These are phyloP conservation scores for Epistrophe grossulariae DNA, from an alignment of 2,888 invertebrate species.

Conservation along the genomic window DNA sequence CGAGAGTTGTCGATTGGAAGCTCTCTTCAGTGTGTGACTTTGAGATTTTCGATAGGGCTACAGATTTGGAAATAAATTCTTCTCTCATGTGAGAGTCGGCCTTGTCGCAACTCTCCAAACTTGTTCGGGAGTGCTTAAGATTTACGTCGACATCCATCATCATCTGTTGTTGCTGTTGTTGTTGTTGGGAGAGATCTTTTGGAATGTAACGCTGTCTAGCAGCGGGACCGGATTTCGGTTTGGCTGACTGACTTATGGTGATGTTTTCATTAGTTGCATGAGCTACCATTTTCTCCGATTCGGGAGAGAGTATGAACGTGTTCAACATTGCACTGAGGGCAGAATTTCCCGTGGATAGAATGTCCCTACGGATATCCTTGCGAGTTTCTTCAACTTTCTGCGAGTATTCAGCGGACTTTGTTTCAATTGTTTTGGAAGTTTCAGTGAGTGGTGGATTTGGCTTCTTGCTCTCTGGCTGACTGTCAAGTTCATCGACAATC, in stretches of 20 bases:
- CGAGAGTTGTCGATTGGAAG: constrained; percentile 81
- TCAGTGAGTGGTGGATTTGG: constrained; percentile 35
- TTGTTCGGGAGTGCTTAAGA: constrained; percentile 35
- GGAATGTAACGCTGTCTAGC: constrained; percentile 86
- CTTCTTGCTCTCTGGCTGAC: constrained; percentile 66
- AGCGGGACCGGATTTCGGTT: constrained; percentile 84
- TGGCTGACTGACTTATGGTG: constrained; percentile 79
- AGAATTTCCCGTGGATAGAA: constrained; percentile 85
- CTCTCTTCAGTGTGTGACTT: constrained; percentile 79
- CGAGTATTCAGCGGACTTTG: constrained; percentile 77
- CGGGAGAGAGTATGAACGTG: constrained; percentile 77
- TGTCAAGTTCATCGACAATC: constrained; percentile 72
- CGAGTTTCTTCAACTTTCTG: constrained; percentile 80
- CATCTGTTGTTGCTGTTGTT: constrained; percentile 64
- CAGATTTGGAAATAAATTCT: constrained; percentile 31
- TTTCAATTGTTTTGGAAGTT: constrained; percentile 42
- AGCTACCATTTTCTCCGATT: constrained; percentile 82
- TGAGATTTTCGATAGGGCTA: constrained; percentile 75
- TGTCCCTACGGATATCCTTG: constrained; percentile 83
- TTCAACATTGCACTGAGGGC: constrained; percentile 82
- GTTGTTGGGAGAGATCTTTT: constrained; percentile 83
- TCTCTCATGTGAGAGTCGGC: constrained; percentile 26
- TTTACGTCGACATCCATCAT: constrained; percentile 44
- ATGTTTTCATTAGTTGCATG: constrained; percentile 84
- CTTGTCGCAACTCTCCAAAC: constrained; percentile 19